Evolutionary conservation across 2,797 vertebrate genomes (phyloP).

Genomic region (Trachops cirrhosus): DNA sequence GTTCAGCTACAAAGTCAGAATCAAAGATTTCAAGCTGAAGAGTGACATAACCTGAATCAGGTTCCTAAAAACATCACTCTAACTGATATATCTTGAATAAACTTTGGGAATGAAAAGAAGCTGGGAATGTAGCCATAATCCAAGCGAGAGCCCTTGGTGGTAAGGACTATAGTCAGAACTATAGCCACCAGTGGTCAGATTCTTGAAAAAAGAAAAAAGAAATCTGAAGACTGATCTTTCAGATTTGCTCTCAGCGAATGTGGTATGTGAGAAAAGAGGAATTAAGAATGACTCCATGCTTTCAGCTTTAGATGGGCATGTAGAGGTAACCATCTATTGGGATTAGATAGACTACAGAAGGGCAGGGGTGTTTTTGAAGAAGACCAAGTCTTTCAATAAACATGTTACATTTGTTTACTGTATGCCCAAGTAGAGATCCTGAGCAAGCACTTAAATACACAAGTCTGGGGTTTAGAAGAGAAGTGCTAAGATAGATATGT

Average conservation of each 20-base stretch:
- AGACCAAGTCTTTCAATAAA: not conserved
- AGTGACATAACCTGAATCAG: not conserved
- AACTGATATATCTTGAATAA: not conserved
- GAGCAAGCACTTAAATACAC: not conserved
- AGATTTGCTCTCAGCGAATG: not conserved
- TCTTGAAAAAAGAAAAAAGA: not conserved
- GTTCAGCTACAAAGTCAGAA: not conserved
- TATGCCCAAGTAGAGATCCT: not conserved
- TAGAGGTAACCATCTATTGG: not conserved
- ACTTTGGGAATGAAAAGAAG: not conserved
- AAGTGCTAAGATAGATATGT: not conserved
- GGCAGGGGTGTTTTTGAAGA: not conserved
- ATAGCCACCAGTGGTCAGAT: not conserved
- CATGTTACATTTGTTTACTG: not conserved
- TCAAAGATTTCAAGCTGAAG: not conserved
- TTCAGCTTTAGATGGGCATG: not conserved
- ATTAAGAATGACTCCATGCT: not conserved
- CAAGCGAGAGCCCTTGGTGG: not conserved
- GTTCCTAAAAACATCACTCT: not conserved
- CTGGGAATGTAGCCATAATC: not conserved
- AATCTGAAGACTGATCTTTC: not conserved
- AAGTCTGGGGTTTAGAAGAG: not conserved
- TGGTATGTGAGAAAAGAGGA: not conserved
- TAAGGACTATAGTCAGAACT: not conserved
- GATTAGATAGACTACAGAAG: not conserved